Evolutionary conservation across 2,888 invertebrate genomes (phyloP), one percentile per base, ranked within the genome.

Genomic region (Falcaria lacertinaria): DNA sequence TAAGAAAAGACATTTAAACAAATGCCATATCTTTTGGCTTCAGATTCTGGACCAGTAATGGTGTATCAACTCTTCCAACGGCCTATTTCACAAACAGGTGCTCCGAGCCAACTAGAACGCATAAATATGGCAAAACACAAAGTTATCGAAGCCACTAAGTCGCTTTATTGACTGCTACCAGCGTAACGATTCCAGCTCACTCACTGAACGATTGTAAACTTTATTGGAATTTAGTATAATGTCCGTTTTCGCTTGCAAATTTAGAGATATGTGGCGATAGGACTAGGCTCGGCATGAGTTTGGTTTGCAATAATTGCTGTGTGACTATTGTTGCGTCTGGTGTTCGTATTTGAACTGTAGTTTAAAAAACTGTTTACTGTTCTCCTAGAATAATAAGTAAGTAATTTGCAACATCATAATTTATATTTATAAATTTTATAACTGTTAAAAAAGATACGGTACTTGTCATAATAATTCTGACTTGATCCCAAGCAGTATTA

Each of bases 91-190:
- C 69, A 72, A 69, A 75, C 78, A 80, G 75, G 76, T 76, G 74
- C 72, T 60, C 53, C 48, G 60, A 72, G 77, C 78, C 80, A 81
- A 84, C 74, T 80, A 71, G 73, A 76, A 71, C 71, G 69, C 78
- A 80, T 82, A 81, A 85, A 83, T 78, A 82, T 74, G 59, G 73
- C 77, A 80, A 77, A 84, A 83, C 75, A 78, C 82, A 83, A 82
- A 85, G 83, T 87, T 85, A 85, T 83, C 81, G 86, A 83, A 77
- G 69, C 79, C 73, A 71, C 80, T 85, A 86, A 86, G 85, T 82
- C 76, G 72, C 74, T 82, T 77, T 82, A 86, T 86, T 81, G 82
- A 85, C 82, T 80, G 58, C 54, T 77, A 74, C 74, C 78, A 73
- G 60, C 51, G 50, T 57, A 80, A 74, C 52, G 70, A 46, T 67